These are phyloP conservation scores for Drosophila mimetica DNA, from an alignment of 2,888 invertebrate species.

Conservation along the genomic window DNA sequence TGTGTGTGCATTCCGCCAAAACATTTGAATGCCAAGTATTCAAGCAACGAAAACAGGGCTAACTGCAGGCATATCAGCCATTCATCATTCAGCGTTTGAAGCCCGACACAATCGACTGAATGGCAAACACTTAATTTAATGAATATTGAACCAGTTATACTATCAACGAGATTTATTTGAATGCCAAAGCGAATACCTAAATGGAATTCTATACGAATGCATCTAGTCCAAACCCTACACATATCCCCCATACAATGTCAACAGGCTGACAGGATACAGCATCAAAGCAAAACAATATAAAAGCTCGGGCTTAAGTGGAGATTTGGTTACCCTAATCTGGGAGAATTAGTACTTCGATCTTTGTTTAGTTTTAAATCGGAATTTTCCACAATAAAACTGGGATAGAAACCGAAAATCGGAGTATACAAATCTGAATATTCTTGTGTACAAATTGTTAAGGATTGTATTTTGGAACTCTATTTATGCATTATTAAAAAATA, in stretches of 20 bases:
- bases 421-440: too few species aligned
- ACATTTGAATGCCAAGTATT: slow-evolving; percentile 47
- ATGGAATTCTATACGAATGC: slow-evolving; percentile 16
- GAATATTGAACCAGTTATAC: slow-evolving; percentile 47
- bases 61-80: slow-evolving; percentile 25
- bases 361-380: too few species aligned
- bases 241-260: slow-evolving; percentile 22
- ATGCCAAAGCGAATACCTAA: slow-evolving; percentile 18
- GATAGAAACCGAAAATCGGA: too few species aligned
- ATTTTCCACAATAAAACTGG: too few species aligned
- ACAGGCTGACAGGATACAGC: slow-evolving; percentile 20
- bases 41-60: slow-evolving; percentile 30
- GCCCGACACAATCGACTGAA: slow-evolving; percentile 32
- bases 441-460: too few species aligned
- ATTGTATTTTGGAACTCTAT: too few species aligned
- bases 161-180: slow-evolving; percentile 45
- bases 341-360: neutral
- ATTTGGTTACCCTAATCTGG: slow-evolving; percentile 14
- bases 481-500: too few species aligned
- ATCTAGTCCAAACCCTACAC: slow-evolving; percentile 19
- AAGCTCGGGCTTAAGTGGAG: neutral
- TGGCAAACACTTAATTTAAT: slow-evolving; percentile 45
- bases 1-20: slow-evolving; percentile 43
- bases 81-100: slow-evolving; percentile 36
- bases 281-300: slow-evolving; percentile 14